Base-by-base conservation (phyloP, 2,888 invertebrate species). In the Hirtodrosophila histrioides region DNA sequence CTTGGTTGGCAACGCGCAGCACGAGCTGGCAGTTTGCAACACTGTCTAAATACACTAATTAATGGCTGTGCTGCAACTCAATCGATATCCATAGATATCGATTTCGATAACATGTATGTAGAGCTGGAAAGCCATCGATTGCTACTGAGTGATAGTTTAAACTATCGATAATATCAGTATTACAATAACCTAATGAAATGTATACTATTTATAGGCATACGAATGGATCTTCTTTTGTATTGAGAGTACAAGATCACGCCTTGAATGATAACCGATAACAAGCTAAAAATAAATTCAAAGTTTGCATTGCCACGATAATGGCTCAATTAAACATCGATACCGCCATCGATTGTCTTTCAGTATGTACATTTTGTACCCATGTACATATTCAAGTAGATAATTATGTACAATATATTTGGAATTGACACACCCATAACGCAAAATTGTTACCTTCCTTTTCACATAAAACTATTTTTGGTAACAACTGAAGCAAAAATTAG, bases 401-500 rank as follows among this genome's bases (percentile, higher is more conserved):
- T 8, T 40, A 46, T 41, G 31, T 31, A 39, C 37, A 36, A 36
- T 40, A 17, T 65, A 43, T 56, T 46, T 39, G 41, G 23, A 49
- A 40, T 62, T 57, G 63, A 70, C 83, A 75, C 79, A 68, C 82
- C 82, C 72, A 67, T 41, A 57, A 50, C 17, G 44, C 39, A 58
- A 73, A 61, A 54, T 51, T n/a, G 44, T 40, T 63, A 53, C 54
- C 76, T 67, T 75, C 58, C 53, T 60, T 60, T 70, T 53, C 39
- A 33, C 49, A 72, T 71, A 61, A 64, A 69, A 55, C 85, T 84
- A 69, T 81, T 81, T 81, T 84, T 58, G 75, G 82, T 70, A 75
- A 69, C 75, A 78, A 85, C 66, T 75, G 54, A 71, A 85, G 53
- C 69, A 74, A 61, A 72, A 71, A 55, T 55, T 24, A 40, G 17